Evolutionary conservation across 2,888 invertebrate species (phyloP).

Genomic region (Ernsta delagoae): DNA sequence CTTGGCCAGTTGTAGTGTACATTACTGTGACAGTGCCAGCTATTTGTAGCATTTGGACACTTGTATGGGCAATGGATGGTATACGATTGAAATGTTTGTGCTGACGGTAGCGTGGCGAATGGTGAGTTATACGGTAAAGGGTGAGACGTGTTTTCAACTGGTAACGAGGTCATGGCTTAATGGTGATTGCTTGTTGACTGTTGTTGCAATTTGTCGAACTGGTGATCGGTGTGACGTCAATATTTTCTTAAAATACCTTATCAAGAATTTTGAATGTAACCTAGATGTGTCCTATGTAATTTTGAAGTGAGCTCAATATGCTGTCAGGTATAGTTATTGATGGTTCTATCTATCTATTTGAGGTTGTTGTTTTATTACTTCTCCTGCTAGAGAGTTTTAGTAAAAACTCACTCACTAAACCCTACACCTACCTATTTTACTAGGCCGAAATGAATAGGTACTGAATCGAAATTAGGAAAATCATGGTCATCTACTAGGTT

Average conservation of each 20-base stretch:
- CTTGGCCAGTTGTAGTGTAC: conserved; percentile 28
- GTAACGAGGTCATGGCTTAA: conserved; percentile 50
- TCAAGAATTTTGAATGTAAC: too few species aligned
- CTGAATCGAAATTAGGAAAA: too few species aligned
- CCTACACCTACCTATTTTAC: too few species aligned
- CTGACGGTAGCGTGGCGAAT: conserved; percentile 48
- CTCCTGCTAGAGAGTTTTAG: too few species aligned
- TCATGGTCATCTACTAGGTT: too few species aligned
- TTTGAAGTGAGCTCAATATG: not conserved
- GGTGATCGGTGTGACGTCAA: not conserved
- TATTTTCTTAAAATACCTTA: not conserved
- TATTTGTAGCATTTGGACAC: conserved; percentile 3
- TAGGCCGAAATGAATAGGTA: too few species aligned
- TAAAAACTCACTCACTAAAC: too few species aligned
- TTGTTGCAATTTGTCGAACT: conserved; percentile 16
- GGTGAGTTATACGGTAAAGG: conserved; percentile 47
- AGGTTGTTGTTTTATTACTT: too few species aligned
- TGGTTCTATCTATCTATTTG: too few species aligned
- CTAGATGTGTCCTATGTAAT: too few species aligned
- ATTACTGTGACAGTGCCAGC: conserved; percentile 25
- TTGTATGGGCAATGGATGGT: conserved; percentile 25
- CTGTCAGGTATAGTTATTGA: too few species aligned
- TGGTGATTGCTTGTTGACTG: conserved; percentile 36
- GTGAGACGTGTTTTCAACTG: conserved; percentile 45
- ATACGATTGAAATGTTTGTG: conserved; percentile 16